phyloP scores from a whole-genome alignment of 2,888 invertebrate genomes.

The Drosophila ezoana region DNA sequence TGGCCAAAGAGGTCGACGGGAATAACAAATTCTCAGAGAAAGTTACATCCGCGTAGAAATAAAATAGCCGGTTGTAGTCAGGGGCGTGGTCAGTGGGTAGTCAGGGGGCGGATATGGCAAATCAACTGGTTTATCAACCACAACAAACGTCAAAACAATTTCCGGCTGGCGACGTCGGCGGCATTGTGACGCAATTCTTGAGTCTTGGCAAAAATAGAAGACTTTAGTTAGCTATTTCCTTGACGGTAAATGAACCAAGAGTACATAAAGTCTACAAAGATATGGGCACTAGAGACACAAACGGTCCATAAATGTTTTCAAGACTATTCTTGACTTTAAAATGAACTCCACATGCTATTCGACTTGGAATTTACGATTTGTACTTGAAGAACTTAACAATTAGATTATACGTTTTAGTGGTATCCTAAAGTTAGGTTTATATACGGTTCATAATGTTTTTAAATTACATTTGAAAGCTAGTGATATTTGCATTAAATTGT shows the following conservation, averaged over 20 bases:
- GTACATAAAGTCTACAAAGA: background rate
- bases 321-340: no score
- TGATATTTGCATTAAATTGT: no score
- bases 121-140: slow-evolving; percentile 61
- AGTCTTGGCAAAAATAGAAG: background rate
- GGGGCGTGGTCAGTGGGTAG: background rate
- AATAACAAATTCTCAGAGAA: slow-evolving; percentile 11
- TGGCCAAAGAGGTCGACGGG: slow-evolving; percentile 16
- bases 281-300: no score
- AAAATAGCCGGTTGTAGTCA: slow-evolving; percentile 8
- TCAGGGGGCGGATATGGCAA: slow-evolving; percentile 33
- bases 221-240: slow-evolving; percentile 5
- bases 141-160: slow-evolving; percentile 72
- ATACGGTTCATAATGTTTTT: no score
- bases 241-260: slow-evolving; percentile 18
- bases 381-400: background rate
- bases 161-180: slow-evolving; percentile 55
- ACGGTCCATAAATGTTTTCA: no score
- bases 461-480: no score
- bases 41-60: slow-evolving; percentile 1
- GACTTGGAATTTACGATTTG: background rate
- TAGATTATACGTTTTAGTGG: no score
- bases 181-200: slow-evolving; percentile 32
- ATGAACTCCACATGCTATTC: background rate
- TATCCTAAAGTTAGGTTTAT: no score